Conservation (phyloP, 2,797 vertebrate species). For the Carduelis carduelis region DNA sequence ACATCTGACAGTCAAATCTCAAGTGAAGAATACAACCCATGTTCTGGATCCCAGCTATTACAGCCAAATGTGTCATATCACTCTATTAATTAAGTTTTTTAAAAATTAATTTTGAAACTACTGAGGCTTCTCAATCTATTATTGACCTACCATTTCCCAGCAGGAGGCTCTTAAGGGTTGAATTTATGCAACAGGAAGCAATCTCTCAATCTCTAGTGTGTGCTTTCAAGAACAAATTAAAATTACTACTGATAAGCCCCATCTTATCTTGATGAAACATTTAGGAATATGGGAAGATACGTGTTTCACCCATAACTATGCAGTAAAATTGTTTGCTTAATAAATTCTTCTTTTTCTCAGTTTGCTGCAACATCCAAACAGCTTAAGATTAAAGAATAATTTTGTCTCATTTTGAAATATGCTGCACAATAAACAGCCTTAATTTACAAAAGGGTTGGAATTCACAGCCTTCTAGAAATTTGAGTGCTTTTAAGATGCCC, state of each 20-base stretch:
- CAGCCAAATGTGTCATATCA: rapidly evolving
- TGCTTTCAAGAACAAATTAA: neutral
- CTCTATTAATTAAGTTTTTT: neutral
- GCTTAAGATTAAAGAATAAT: neutral
- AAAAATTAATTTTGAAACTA: neutral
- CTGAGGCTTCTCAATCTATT: neutral
- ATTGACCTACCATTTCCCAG: neutral
- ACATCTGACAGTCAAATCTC: neutral
- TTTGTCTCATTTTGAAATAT: neutral
- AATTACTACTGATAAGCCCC: neutral
- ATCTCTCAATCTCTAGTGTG: neutral
- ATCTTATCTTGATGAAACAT: neutral
- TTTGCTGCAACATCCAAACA: neutral
- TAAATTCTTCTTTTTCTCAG: neutral
- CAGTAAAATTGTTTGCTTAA: neutral
- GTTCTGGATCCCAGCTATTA: neutral
- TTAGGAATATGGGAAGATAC: neutral
- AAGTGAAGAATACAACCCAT: neutral
- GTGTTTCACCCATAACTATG: neutral
- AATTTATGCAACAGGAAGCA: neutral
- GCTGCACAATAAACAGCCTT: neutral
- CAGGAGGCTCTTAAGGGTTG: neutral
- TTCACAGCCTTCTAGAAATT: neutral
- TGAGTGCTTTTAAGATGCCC: neutral
- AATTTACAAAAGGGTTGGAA: neutral